These are phyloP conservation scores for Oedothorax gibbosus DNA, from an alignment of 1,140 invertebrate genomes.

Conservation along the genomic window DNA sequence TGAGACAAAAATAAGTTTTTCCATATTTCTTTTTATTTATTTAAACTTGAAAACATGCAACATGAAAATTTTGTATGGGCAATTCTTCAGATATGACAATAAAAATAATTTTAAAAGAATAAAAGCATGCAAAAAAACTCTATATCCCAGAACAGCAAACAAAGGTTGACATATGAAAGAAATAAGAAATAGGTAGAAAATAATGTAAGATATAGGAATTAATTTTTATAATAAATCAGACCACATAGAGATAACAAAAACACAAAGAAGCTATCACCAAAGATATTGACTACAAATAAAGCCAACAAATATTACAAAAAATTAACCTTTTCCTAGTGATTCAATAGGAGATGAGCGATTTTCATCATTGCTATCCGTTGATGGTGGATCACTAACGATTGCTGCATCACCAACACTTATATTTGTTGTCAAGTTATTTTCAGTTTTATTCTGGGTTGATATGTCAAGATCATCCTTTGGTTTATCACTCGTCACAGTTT, in stretches of 20 bases:
- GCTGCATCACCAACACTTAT: not conserved
- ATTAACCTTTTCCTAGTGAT: slow-evolving; percentile 56
- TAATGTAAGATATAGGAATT: no score
- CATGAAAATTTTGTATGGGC: no score
- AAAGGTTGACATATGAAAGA: no score
- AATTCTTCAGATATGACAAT: no score
- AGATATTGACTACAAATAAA: not conserved
- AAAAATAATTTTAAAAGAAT: no score
- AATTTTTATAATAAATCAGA: no score
- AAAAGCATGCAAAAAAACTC: no score
- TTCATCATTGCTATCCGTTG: slow-evolving; percentile 36
- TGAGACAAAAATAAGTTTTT: no score
- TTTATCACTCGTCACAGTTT: slow-evolving; percentile 13
- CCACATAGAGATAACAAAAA: not conserved
- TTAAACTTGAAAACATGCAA: no score
- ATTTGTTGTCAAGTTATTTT: not conserved
- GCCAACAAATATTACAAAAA: slow-evolving; percentile 20
- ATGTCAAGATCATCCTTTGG: not conserved
- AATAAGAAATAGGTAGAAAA: no score
- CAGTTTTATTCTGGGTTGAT: not conserved
- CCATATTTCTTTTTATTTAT: no score
- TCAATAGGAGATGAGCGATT: slow-evolving; percentile 46
- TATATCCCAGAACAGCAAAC: no score
- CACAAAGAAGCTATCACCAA: slow-evolving; percentile 15
- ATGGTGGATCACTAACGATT: slow-evolving; percentile 6